These are phyloP conservation scores for Tamandua tetradactyla DNA, from an alignment of 2,797 vertebrate genomes.

Conservation along the genomic window DNA sequence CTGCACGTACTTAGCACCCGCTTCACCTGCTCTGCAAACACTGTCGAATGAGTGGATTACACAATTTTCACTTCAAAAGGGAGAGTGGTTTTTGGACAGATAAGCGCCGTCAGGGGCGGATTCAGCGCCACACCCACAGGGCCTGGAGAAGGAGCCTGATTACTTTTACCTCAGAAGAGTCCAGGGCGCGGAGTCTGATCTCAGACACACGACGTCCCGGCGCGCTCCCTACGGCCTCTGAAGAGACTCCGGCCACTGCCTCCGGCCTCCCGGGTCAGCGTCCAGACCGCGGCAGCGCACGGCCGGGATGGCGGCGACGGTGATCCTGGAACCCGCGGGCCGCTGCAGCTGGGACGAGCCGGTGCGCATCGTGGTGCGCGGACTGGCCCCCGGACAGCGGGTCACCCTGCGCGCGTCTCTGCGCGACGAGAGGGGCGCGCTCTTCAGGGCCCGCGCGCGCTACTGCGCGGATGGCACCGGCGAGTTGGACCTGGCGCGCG, in stretches of 20 bases:
- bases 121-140: rapidly evolving
- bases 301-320: not conserved
- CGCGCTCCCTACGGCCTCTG: rapidly evolving
- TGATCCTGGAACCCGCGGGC: conserved; percentile 77
- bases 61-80: not conserved
- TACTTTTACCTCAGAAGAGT: not conserved
- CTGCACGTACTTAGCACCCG: not conserved
- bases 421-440: conserved; percentile 83
- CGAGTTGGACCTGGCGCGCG: conserved; percentile 84
- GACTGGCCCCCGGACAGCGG: conserved; percentile 83
- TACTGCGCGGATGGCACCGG: conserved; percentile 85
- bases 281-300: not conserved
- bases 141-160: not conserved
- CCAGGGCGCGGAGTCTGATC: rapidly evolving
- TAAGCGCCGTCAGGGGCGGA: rapidly evolving
- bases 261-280: not conserved
- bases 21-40: not conserved
- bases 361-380: conserved; percentile 84
- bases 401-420: conserved; percentile 84
- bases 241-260: rapidly evolving
- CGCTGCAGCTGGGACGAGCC: conserved; percentile 87
- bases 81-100: too few relatives aligned
- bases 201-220: not conserved
- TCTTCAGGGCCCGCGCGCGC: conserved; percentile 83
- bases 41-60: not conserved